phyloP scores from a whole-genome alignment of 2,888 invertebrate species.

The Aelia acuminata region DNA sequence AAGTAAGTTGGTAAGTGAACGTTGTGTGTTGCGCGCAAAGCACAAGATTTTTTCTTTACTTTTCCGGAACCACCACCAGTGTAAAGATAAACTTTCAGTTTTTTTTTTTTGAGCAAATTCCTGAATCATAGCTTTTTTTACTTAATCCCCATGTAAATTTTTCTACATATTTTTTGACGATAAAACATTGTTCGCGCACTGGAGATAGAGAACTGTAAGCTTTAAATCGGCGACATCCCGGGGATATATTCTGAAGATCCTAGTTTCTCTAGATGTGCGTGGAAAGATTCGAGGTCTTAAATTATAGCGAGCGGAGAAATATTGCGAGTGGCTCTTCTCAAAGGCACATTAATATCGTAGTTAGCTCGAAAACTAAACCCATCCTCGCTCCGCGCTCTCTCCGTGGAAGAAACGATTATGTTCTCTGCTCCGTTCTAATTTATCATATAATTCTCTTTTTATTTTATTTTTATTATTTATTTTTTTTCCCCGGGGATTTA shows the following conservation, averaged over 20 bases:
- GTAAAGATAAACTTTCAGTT: neutral
- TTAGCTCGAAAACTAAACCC: neutral
- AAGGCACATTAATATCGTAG: neutral
- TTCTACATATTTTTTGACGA: neutral
- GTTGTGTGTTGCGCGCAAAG: too few species aligned
- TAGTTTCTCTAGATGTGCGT: neutral
- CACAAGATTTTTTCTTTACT: too few species aligned
- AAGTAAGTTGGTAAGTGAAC: too few species aligned
- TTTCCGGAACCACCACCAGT: too few species aligned
- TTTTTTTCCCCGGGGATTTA: neutral
- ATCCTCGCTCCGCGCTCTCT: neutral
- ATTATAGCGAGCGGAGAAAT: neutral
- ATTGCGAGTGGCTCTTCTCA: neutral
- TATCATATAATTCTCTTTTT: neutral
- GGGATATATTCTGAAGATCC: neutral
- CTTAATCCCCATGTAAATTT: neutral
- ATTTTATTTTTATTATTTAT: too few species aligned
- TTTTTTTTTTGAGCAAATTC: neutral
- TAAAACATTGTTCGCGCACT: neutral
- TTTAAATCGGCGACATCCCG: neutral
- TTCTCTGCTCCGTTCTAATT: neutral
- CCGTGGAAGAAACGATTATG: neutral
- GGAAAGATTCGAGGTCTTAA: neutral
- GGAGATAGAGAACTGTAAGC: neutral
- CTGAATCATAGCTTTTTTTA: neutral